A percentile compares a stretch with the other conserved stretches of the same genome.
Evolutionary conservation across 2,797 vertebrate genomes (phyloP).

Genomic region (Holocentrus rufus): DNA sequence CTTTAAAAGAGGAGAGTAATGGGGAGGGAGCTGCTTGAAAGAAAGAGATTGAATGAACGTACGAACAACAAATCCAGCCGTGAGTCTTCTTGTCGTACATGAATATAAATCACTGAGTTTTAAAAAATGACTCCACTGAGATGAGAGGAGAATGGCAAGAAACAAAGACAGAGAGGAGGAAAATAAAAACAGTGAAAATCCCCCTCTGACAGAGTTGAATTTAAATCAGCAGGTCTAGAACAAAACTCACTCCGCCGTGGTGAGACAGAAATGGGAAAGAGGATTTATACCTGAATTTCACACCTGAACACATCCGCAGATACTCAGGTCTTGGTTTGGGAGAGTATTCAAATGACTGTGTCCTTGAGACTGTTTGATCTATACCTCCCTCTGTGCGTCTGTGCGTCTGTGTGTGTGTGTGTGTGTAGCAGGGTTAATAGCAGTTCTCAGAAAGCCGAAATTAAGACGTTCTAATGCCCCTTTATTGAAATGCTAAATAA

Average conservation of each 20-base stretch:
- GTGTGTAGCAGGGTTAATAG: too few species aligned
- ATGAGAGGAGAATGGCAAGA: neutral
- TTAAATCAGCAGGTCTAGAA: slow-evolving; percentile 16
- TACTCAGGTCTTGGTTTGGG: neutral
- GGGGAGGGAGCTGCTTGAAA: neutral
- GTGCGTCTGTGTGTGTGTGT: too few species aligned
- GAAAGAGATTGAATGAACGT: neutral
- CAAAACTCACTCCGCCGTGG: slow-evolving; percentile 4
- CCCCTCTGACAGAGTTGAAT: slow-evolving; percentile 8
- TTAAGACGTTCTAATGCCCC: too few species aligned
- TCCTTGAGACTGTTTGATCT: neutral
- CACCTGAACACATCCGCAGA: slow-evolving; percentile 9
- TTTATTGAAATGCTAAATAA: too few species aligned
- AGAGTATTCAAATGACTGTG: slow-evolving; percentile 2
- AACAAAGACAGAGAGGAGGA: neutral
- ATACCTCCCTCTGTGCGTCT: too few species aligned
- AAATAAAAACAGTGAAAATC: slow-evolving; percentile 8
- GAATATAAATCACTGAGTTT: slow-evolving; percentile 4
- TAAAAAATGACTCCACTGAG: neutral
- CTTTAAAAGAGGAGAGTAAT: neutral
- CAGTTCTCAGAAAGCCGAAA: too few species aligned
- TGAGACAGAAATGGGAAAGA: neutral
- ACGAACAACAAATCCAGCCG: neutral
- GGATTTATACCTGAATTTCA: slow-evolving; percentile 27
- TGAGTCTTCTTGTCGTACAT: neutral